These are phyloP conservation scores for Acanthurus leucopareius DNA, from an alignment of 2,797 vertebrate species.

Conservation along the genomic window DNA sequence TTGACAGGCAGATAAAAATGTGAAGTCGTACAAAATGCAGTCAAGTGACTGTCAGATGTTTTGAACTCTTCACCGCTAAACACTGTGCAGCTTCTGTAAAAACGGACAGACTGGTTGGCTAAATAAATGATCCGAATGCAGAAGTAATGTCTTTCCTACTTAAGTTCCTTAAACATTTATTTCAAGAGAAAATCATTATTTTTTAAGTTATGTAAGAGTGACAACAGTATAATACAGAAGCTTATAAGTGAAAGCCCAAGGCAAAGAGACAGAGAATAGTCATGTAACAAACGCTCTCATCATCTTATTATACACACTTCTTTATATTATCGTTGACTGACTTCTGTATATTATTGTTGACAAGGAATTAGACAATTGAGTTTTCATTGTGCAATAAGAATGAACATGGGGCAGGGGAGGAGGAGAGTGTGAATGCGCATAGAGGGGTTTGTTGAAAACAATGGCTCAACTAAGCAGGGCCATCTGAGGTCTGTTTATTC, in stretches of 20 bases:
- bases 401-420: slow-evolving; percentile 24
- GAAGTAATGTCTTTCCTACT: background rate
- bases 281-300: slow-evolving; percentile 13
- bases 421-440: slow-evolving; percentile 21
- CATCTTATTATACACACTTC: slow-evolving; percentile 39
- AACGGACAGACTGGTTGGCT: background rate
- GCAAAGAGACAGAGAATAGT: slow-evolving; percentile 13
- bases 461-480: slow-evolving; percentile 55
- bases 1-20: background rate
- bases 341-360: slow-evolving; percentile 52
- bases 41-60: background rate
- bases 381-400: slow-evolving; percentile 59
- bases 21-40: background rate
- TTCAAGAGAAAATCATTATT: background rate
- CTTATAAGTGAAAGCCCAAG: background rate
- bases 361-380: slow-evolving; percentile 63
- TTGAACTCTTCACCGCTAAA: background rate
- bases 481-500: slow-evolving; percentile 73
- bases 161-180: slow-evolving; percentile 1
- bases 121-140: background rate
- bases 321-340: slow-evolving; percentile 45
- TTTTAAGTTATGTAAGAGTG: background rate
- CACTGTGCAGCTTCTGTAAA: background rate
- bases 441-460: slow-evolving; percentile 72
- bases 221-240: slow-evolving; percentile 1